These are phyloP conservation scores for Danaus chrysippus DNA, from an alignment of 2,888 invertebrate genomes.

Conservation along the genomic window DNA sequence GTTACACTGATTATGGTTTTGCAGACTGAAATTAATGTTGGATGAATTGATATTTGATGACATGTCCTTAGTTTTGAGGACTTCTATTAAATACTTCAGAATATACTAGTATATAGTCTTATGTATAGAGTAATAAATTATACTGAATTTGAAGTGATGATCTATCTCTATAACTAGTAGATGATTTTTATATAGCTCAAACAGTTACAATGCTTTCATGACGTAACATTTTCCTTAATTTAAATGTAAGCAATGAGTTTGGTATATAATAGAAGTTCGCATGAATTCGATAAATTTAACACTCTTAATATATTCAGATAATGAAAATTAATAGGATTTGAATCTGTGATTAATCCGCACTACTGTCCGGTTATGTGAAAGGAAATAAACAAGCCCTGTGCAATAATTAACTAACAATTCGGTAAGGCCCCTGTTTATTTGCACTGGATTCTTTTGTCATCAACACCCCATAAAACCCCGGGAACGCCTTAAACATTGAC, in stretches of 20 bases:
- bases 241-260: too few relatives aligned
- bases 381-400: slow-evolving; percentile 8
- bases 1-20: slow-evolving; percentile 73
- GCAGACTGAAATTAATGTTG: slow-evolving; percentile 50
- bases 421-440: slow-evolving; percentile 29
- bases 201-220: too few relatives aligned
- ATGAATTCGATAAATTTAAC: too few relatives aligned
- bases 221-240: too few relatives aligned
- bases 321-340: too few relatives aligned
- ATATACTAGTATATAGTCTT: not conserved
- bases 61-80: slow-evolving; percentile 26
- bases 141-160: too few relatives aligned
- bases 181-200: too few relatives aligned
- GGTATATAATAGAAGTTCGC: too few relatives aligned
- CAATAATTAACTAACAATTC: slow-evolving; percentile 25
- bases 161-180: too few relatives aligned
- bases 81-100: slow-evolving; percentile 2
- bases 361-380: slow-evolving; percentile 24
- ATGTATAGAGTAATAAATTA: too few relatives aligned
- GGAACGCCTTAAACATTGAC: slow-evolving; percentile 49
- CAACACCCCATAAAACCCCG: slow-evolving; percentile 39
- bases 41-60: slow-evolving; percentile 59
- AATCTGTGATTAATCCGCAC: too few relatives aligned
- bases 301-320: too few relatives aligned
- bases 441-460: slow-evolving; percentile 33